These are phyloP conservation scores for Drosophila anomelani DNA, from an alignment of 2,888 invertebrate genomes.

Conservation along the genomic window DNA sequence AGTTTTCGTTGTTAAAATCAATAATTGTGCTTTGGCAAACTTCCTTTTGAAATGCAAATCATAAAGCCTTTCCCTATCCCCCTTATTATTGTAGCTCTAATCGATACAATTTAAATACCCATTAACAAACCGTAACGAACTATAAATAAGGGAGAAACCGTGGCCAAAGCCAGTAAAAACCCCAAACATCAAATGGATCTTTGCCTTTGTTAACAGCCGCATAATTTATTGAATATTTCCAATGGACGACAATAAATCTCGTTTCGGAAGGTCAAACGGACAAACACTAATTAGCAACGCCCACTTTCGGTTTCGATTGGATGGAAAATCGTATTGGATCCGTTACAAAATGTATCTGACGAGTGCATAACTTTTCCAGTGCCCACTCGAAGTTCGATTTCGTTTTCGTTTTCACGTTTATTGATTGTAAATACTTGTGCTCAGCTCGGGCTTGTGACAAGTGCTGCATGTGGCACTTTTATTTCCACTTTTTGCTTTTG, in stretches of 20 bases:
- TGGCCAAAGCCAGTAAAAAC: neutral
- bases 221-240: constrained; percentile 24
- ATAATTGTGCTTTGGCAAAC: neutral
- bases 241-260: constrained; percentile 41
- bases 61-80: neutral
- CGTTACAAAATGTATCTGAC: constrained; percentile 34
- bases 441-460: constrained; percentile 41
- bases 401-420: constrained; percentile 41
- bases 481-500: constrained; percentile 25
- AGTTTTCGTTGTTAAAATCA: neutral
- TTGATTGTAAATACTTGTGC: constrained; percentile 61
- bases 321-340: constrained; percentile 12
- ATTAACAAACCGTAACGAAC: constrained; percentile 54
- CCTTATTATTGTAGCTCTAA: neutral
- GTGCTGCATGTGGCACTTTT: constrained; percentile 57
- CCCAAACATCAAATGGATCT: neutral
- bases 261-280: constrained; percentile 57
- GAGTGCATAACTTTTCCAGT: constrained; percentile 35
- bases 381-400: constrained; percentile 38
- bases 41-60: constrained; percentile 3
- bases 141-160: constrained; percentile 7
- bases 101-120: constrained; percentile 64
- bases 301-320: constrained; percentile 53
- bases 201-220: neutral
- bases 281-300: constrained; percentile 63